Percentiles rank a stretch among this genome's conserved stretches.
These are phyloP conservation scores for Anoncus sp. DNA, from an alignment of 2,888 invertebrate species.

Conservation along the genomic window DNA sequence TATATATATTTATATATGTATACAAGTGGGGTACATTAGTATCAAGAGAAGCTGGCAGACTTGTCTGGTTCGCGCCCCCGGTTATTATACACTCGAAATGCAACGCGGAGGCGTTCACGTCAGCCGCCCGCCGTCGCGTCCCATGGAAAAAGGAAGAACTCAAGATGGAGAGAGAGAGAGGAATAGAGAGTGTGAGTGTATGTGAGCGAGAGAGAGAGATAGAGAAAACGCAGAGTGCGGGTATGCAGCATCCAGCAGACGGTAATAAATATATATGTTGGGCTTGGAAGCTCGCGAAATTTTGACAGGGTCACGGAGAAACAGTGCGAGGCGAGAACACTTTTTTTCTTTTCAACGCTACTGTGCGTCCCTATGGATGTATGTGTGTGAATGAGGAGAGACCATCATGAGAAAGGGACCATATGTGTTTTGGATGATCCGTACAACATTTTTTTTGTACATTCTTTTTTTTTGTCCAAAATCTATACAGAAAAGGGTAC, in stretches of 20 bases:
- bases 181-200: constrained; percentile 56
- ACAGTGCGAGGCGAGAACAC: constrained; percentile 31
- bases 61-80: constrained; percentile 61
- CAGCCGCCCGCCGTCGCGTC: constrained; percentile 43
- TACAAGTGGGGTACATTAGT: constrained; percentile 66
- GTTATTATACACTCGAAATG: constrained; percentile 65
- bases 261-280: constrained; percentile 62
- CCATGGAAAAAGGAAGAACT: constrained; percentile 55
- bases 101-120: constrained; percentile 62
- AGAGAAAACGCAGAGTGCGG: constrained; percentile 3
- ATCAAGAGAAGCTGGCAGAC: constrained; percentile 66
- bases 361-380: neutral
- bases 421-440: constrained; percentile 40
- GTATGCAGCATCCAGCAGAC: constrained; percentile 51
- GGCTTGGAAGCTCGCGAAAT: constrained; percentile 48
- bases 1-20: constrained; percentile 9
- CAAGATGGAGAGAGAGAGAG: constrained; percentile 42
- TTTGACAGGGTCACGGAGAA: constrained; percentile 62
- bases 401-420: constrained; percentile 47
- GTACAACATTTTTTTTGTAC: neutral
- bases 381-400: neutral
- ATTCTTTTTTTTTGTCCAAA: neutral
- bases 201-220: constrained; percentile 16
- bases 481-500: neutral
- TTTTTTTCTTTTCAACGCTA: constrained; percentile 38